phyloP scores from a whole-genome alignment of 2,113 vertebrate species.

The Poeciliopsis occidentalis region DNA sequence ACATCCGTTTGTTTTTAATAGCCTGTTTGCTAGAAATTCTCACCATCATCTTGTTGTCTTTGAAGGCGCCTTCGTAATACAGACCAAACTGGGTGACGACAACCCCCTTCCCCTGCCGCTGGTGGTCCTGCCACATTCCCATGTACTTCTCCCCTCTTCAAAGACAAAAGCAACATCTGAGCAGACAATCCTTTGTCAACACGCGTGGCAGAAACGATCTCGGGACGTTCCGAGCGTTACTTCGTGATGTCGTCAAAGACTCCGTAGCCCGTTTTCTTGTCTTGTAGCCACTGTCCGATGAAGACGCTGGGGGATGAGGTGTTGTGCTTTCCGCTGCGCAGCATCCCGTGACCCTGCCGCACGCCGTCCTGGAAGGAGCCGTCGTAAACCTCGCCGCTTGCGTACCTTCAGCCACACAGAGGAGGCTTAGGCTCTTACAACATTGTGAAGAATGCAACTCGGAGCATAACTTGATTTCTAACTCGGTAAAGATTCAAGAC shows the following conservation, averaged over 20 bases:
- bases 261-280: constrained; percentile 95
- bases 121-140: constrained; percentile 96
- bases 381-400: constrained; percentile 93
- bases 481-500: too few relatives aligned
- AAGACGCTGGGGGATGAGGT: constrained; percentile 96
- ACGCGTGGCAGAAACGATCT: neutral
- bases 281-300: constrained; percentile 94
- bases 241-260: constrained; percentile 98
- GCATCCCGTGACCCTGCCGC: constrained; percentile 95
- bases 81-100: constrained; percentile 98
- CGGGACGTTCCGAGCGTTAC: constrained; percentile 61
- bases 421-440: neutral
- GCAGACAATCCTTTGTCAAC: neutral
- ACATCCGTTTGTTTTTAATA: neutral
- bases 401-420: constrained; percentile 80
- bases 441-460: neutral
- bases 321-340: constrained; percentile 92
- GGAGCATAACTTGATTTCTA: too few relatives aligned
- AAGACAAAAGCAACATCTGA: neutral
- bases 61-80: constrained; percentile 96
- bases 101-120: constrained; percentile 91
- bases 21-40: constrained; percentile 41
- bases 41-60: constrained; percentile 95
- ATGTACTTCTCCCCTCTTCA: constrained; percentile 96
- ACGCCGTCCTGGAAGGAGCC: constrained; percentile 93